Percentiles rank a stretch among this genome's conserved stretches.
Evolutionary conservation across 2,888 invertebrate species (phyloP).

Genomic region (Andrena flavipes): DNA sequence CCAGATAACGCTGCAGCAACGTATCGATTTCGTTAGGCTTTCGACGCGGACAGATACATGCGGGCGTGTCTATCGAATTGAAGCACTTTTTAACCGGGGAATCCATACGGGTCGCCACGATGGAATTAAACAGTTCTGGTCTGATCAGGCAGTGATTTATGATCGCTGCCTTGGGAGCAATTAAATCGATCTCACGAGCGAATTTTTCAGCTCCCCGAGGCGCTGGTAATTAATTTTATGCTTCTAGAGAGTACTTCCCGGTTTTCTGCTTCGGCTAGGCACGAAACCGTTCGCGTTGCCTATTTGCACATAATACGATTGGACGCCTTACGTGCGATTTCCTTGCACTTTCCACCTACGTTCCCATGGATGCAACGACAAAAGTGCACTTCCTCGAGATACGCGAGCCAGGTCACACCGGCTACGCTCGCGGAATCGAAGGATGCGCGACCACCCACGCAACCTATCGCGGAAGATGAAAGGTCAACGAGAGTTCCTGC

Average conservation of each 20-base stretch:
- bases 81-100: conserved; percentile 44
- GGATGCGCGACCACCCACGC: conserved; percentile 55
- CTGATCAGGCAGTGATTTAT: conserved; percentile 51
- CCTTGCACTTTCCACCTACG: conserved; percentile 43
- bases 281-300: background rate
- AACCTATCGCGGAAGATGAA: conserved; percentile 61
- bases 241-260: background rate
- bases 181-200: background rate
- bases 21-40: conserved; percentile 73
- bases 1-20: conserved; percentile 55
- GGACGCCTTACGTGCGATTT: conserved; percentile 13
- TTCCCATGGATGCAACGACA: conserved; percentile 10
- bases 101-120: conserved; percentile 20
- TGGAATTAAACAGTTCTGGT: conserved; percentile 25
- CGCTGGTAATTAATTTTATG: background rate
- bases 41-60: conserved; percentile 61
- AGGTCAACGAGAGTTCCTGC: conserved; percentile 63
- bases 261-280: background rate
- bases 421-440: conserved; percentile 22
- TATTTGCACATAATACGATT: conserved; percentile 42
- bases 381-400: conserved; percentile 29
- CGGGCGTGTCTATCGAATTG: conserved; percentile 73
- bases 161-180: background rate
- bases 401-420: conserved; percentile 14
- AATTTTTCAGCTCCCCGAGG: background rate